A percentile compares a stretch with the other conserved stretches of the same genome.
phyloP scores from a whole-genome alignment of 2,888 invertebrate species.

The Adela reaumurella region DNA sequence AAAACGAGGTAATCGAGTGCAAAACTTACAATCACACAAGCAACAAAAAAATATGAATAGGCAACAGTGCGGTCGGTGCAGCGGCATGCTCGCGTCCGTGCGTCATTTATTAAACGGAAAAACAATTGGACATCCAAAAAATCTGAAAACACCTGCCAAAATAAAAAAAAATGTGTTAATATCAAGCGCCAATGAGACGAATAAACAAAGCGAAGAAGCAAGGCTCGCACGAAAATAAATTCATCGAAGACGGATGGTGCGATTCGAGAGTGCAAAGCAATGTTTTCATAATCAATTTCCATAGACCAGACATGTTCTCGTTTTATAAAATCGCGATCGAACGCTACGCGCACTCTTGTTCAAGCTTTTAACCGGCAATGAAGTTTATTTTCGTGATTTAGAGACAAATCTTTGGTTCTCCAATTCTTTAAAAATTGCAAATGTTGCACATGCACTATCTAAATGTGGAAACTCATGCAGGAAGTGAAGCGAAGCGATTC shows the following conservation, averaged over 20 bases:
- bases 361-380: constrained; percentile 1
- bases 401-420: constrained; percentile 7
- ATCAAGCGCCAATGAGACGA: too few relatives aligned
- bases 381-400: constrained; percentile 11
- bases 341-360: neutral
- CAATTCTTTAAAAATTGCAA: neutral
- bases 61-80: constrained; percentile 2
- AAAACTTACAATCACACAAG: too few relatives aligned
- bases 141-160: constrained; percentile 50
- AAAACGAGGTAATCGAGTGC: too few relatives aligned
- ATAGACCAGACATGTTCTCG: neutral
- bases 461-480: neutral
- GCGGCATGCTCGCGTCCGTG: constrained; percentile 37
- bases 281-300: too few relatives aligned
- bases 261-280: neutral
- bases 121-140: constrained; percentile 57
- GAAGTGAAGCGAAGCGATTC: too few relatives aligned
- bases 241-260: too few relatives aligned
- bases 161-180: constrained; percentile 2
- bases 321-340: neutral
- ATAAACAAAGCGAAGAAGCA: neutral
- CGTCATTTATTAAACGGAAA: constrained; percentile 57
- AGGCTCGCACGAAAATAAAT: neutral
- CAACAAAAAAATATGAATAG: too few relatives aligned
- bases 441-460: neutral